Evolutionary conservation across 2,888 invertebrate genomes (phyloP).

Genomic region (Rhopalosiphum nymphaeae): DNA sequence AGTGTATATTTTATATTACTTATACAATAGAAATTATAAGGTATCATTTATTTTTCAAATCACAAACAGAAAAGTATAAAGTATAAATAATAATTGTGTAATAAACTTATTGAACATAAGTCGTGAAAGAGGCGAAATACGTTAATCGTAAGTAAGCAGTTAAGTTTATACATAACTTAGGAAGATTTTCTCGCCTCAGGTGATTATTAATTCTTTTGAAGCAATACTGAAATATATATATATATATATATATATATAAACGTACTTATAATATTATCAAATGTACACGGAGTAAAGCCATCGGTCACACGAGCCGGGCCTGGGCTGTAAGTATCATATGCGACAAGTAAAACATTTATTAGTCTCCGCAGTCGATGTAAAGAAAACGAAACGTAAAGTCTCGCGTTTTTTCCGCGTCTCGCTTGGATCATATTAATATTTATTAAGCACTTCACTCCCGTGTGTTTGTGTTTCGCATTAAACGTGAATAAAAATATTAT

Average conservation of each 20-base stretch:
- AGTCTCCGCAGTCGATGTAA: background rate
- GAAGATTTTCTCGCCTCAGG: background rate
- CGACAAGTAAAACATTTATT: background rate
- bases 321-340: background rate
- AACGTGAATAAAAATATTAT: background rate
- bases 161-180: background rate
- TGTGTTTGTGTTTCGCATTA: conserved; percentile 18
- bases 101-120: background rate
- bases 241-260: too few species aligned
- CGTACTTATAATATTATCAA: too few species aligned
- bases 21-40: too few species aligned
- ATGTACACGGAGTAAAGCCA: too few species aligned
- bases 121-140: background rate
- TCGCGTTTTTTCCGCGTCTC: background rate
- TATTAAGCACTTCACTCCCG: background rate
- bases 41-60: too few species aligned
- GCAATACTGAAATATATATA: background rate
- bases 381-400: background rate
- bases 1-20: too few species aligned
- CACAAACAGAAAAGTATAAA: too few species aligned
- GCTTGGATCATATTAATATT: background rate
- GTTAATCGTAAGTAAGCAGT: background rate
- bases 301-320: background rate
- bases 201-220: background rate
- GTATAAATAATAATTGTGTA: background rate